Base-by-base conservation (phyloP, 2,888 invertebrate genomes). In the Agrotis exclamationis region DNA sequence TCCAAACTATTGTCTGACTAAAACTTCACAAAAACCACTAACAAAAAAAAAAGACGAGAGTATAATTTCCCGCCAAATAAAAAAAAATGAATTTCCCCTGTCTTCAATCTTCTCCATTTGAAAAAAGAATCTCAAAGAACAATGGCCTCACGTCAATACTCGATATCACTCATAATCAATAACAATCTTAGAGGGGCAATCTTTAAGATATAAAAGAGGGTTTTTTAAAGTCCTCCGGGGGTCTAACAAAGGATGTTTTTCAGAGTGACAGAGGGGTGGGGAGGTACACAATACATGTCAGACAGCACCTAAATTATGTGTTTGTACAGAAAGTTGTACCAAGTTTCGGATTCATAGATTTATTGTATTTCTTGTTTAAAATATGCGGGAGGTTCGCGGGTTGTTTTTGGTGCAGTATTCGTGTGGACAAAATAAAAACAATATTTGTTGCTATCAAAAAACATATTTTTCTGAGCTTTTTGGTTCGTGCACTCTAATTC, bases 171-270 rank as follows among this genome's bases (percentile, higher is more conserved):
- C 76, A 86, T 85, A 88, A 88, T 88, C 87, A 88, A 87, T 88
- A 87, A 83, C 79, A 83, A 85, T 85, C 75, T 69, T 76, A 79
- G 84, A 85, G 82, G 85, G 85, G 84, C 87, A 87, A 86, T 89
- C 88, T 89, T 87, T 56, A 88, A 88, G 84, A 83, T 82, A 88
- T 58, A 78, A 81, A 79, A 75, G 84, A 86, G 83, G 85, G 86
- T 75, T 84, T 90, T 90, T 87, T 86, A 88, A 89, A 86, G 56
- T 87, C 86, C 86, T 85, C 81, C 79, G 86, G 88, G 89, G 89
- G 80, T 70, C 57, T 47, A 57, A 89, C 86, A 88, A 88, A 76
- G 74, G 85, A 80, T 88, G 86, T 89, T 90, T 90, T 90, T 86
- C 88, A 84, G 87, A 85, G 83, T 80, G 83, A 77, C 86, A 84